These are phyloP conservation scores for Phainopepla nitens DNA, from an alignment of 2,113 vertebrate species.

Conservation along the genomic window DNA sequence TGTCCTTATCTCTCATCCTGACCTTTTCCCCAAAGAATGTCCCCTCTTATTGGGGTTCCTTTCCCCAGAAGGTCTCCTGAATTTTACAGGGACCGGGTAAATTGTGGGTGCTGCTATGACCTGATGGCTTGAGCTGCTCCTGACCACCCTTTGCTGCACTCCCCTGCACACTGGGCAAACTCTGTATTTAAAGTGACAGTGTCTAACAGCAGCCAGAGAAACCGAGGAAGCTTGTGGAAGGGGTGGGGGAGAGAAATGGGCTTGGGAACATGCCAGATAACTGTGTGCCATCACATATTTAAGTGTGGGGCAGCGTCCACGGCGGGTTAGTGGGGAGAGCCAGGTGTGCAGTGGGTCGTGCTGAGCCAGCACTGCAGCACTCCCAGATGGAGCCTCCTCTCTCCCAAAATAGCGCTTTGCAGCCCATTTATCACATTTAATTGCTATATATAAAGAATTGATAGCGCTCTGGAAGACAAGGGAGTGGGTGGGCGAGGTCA, in stretches of 20 bases:
- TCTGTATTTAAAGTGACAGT: not conserved
- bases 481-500: not conserved
- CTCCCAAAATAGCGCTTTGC: not conserved
- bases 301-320: not conserved
- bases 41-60: not conserved
- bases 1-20: not conserved
- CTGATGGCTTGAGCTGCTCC: not conserved
- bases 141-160: not conserved
- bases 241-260: accelerated
- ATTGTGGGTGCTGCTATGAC: not conserved
- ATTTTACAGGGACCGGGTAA: not conserved
- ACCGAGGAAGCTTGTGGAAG: not conserved
- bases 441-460: not conserved
- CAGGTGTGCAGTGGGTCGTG: not conserved
- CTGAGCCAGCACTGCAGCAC: not conserved
- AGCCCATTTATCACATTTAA: not conserved
- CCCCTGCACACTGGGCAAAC: not conserved
- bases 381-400: not conserved
- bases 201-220: not conserved
- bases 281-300: not conserved
- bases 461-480: not conserved
- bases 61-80: not conserved
- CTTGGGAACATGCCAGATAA: not conserved
- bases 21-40: not conserved
- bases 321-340: not conserved